A percentile compares a stretch with the other conserved stretches of the same genome.
Conservation (phyloP, 2,888 invertebrate species). For the Ichneumoninae sp. region DNA sequence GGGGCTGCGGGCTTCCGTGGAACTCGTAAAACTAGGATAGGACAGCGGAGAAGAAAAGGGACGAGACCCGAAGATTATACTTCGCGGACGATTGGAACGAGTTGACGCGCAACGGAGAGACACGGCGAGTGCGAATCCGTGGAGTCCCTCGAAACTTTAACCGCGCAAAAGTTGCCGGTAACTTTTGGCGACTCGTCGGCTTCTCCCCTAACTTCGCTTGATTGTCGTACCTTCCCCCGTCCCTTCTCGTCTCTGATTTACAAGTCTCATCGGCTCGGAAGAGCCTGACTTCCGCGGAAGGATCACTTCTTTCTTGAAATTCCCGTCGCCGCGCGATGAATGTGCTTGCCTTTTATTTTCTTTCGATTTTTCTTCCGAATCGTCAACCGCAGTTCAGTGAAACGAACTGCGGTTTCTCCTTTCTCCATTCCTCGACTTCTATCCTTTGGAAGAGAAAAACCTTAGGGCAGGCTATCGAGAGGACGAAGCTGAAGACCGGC, state of each 20-base stretch:
- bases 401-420: neutral
- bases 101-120: slow-evolving; percentile 17
- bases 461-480: neutral
- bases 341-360: neutral
- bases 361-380: neutral
- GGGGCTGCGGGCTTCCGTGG: neutral
- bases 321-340: neutral
- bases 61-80: slow-evolving; percentile 51
- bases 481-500: neutral
- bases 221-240: slow-evolving; percentile 31
- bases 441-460: neutral
- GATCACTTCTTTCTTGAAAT: slow-evolving; percentile 27
- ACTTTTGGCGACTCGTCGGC: slow-evolving; percentile 40
- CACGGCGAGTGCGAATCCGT: slow-evolving; percentile 29
- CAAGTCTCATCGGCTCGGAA: slow-evolving; percentile 27
- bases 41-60: slow-evolving; percentile 27
- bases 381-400: neutral
- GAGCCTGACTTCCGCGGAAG: neutral
- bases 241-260: slow-evolving; percentile 25
- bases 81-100: slow-evolving; percentile 39
- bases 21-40: slow-evolving; percentile 54
- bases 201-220: slow-evolving; percentile 38
- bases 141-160: slow-evolving; percentile 49
- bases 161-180: slow-evolving; percentile 48
- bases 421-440: neutral